Base-by-base conservation (phyloP, 37 sponge, comb jelly and placozoan genomes). In the Beroe forskalii region DNA sequence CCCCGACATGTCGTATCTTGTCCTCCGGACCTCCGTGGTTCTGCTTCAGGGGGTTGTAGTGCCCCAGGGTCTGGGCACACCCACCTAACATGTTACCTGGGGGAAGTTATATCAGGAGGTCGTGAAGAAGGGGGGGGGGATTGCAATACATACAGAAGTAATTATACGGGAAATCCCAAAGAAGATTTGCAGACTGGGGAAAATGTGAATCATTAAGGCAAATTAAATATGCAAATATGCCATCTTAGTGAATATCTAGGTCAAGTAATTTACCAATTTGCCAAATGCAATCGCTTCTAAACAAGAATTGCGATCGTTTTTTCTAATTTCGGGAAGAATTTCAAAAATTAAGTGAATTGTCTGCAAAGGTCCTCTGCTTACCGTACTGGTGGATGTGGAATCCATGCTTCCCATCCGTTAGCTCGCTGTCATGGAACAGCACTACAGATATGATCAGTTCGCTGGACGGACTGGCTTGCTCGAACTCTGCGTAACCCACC, bases 381-480 rank as follows among this genome's bases (percentile, higher is more conserved):
- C 86, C 86, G 8, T 38, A 23, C 42, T 80, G 55, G 40, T 80
- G 86, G 4, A 80, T 80, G 55, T 80, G 86, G 55, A 80, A 80
- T 32, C 86, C 86, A 38, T 80, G 86, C 42, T 24, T 14, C 40
- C 86, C 86, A 27, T 80, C 55, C 0, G 43, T 37, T 8, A 38
- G 20, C 1, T 80, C 48, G 9, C 38, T 12, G 30, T 80, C 30
- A 2, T 22, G 20, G 55, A 80, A 80, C 86, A 80, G 30, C 1
- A 33, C 40, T 12, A 80, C 35, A 20, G 28, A 33, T 22, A 80
- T 38, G 48, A 36, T 36, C 8, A 69, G 39, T 32, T 69, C 32
- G 17, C 33, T 32, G 19, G 35, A 19, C 19, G 72, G 72, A 31
- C 72, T 32, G 12, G 36, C 72, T 69, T 69, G 72, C 1, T 27